phyloP scores from a whole-genome alignment of 2,888 invertebrate genomes.

The Alcis repandata region DNA sequence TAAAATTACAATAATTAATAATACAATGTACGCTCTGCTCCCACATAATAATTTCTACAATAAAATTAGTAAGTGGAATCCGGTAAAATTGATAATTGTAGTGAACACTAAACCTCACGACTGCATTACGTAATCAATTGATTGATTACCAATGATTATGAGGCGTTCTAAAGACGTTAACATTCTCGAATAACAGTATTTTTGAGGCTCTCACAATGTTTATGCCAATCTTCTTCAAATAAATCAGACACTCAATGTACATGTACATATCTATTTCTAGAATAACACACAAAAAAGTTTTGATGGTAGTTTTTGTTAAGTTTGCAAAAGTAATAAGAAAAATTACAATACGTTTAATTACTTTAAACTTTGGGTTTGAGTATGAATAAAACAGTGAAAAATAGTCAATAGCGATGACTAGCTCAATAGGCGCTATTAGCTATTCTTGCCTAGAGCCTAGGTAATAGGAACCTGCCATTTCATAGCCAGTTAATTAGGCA shows the following conservation, averaged over 20 bases:
- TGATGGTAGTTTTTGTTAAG: too few species aligned
- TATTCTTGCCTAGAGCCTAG: neutral
- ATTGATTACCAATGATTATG: slow-evolving; percentile 11
- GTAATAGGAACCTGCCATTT: neutral
- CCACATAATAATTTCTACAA: slow-evolving; percentile 8
- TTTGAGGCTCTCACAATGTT: neutral
- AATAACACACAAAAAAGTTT: too few species aligned
- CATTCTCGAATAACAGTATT: neutral
- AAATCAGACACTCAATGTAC: too few species aligned
- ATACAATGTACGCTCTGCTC: neutral
- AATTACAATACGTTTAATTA: too few species aligned
- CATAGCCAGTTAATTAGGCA: slow-evolving; percentile 5
- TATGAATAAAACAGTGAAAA: too few species aligned
- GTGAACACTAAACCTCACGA: slow-evolving; percentile 6
- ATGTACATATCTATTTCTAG: too few species aligned
- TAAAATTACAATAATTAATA: too few species aligned
- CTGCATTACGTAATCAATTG: slow-evolving; percentile 9
- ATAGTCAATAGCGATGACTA: too few species aligned
- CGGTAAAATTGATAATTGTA: slow-evolving; percentile 20
- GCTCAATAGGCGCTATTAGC: neutral
- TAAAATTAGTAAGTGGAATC: slow-evolving; percentile 8
- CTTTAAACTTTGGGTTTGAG: too few species aligned
- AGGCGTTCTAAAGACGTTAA: neutral
- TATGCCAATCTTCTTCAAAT: too few species aligned
- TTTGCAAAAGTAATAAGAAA: too few species aligned